Conservation (phyloP, 2,113 vertebrate genomes). For the Rattus norvegicus region GRCr8 NC_086022.1:61126501-61127000, state of each 20-base stretch:
- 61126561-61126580: background rate
- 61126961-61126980: background rate
- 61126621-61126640: background rate
- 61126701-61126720: background rate
- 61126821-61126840: background rate
- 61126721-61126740: background rate
- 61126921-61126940: background rate
- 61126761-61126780: background rate
- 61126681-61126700: background rate
- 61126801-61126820: background rate
- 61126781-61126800: background rate
- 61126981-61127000: background rate
- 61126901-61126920: background rate
- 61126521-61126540: background rate
- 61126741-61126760: background rate
- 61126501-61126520: background rate
- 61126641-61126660: background rate
- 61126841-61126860: background rate
- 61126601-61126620: too few relatives aligned
- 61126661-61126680: background rate
- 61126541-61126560: background rate
- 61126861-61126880: background rate
- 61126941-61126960: fast-evolving
- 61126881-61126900: background rate
- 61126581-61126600: background rate